Evolutionary conservation across 2,113 vertebrate species (phyloP), one percentile per base, ranked within the genome.

Genomic region (Ellobius talpinus): DNA sequence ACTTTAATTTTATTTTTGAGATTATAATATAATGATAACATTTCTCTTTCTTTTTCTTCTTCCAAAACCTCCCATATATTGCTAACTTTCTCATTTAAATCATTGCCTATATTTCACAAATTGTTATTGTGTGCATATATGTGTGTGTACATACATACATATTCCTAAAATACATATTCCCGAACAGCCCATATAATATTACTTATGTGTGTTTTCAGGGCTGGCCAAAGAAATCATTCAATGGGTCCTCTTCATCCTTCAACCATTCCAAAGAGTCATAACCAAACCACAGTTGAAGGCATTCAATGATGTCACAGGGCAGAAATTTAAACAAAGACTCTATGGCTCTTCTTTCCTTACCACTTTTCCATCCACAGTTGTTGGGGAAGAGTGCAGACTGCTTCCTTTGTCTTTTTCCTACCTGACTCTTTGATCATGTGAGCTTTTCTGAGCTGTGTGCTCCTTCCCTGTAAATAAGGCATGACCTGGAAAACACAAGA

Each of bases 361-460:
- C 73, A 17, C 21, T 33, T 12, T 70, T 45, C 29, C 1, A 10
- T 23, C 23, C 58, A 29, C 21, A 11, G 2, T 12, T 10, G 19
- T 4, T 7, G 17, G 21, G 65, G 19, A 21, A 55, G 13, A 36
- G 9, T 2, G 17, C n/a, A 58, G 47, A 26, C 0, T 29, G 31
- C 50, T 55, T 4, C 1, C n/a, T 39, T 29, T 45, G 11, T 65
- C 36, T 70, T 29, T 45, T 68, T n/a, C 39, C 33, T 36, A 8
- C 11, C 19, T 14, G 1, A 11, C 3, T 7, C 31, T 76, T 74
- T 86, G 92, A 24, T 81, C 4, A 19, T 61, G 92, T 5, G 10
- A 66, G n/a, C 42, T 96, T 96, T 94, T 33, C 88, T 88, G 76
- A 92, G 65, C 93, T 96, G 61, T 47, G 91, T 45, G 79, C 76